Evolutionary conservation across 2,797 vertebrate species (phyloP).

Genomic region (Notolepis coatsorum): DNA sequence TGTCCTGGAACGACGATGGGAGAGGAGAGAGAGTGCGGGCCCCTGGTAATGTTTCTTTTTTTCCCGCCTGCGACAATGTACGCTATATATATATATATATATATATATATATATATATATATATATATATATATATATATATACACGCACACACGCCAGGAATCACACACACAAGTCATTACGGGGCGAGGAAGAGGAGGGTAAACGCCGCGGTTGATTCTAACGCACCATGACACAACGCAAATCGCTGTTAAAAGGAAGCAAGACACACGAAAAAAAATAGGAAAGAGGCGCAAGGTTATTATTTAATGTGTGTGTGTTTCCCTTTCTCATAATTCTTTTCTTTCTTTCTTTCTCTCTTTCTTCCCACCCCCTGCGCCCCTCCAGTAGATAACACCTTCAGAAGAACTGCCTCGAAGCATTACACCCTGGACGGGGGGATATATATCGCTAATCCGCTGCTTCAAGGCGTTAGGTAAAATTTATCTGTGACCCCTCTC

Average conservation of each 20-base stretch:
- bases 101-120: too few species aligned
- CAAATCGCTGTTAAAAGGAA: conserved; percentile 80
- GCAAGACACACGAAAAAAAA: conserved; percentile 39
- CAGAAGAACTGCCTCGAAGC: conserved; percentile 83
- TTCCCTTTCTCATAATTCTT: conserved; percentile 28
- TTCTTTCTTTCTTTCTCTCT: conserved; percentile 20
- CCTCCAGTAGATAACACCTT: conserved; percentile 84
- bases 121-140: too few species aligned
- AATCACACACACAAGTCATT: conserved; percentile 69
- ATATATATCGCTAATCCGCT: conserved; percentile 84
- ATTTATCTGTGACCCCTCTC: conserved; percentile 86
- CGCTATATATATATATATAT: too few species aligned
- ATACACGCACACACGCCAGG: conserved; percentile 69
- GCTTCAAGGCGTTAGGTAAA: conserved; percentile 85
- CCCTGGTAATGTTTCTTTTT: conserved; percentile 78
- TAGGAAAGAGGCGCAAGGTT: conserved; percentile 69
- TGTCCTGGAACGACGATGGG: conserved; percentile 75
- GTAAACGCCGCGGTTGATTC: conserved; percentile 68
- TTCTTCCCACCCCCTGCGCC: conserved; percentile 32
- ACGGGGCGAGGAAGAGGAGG: too few species aligned
- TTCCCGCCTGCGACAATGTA: too few species aligned
- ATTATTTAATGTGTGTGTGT: conserved; percentile 82
- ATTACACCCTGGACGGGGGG: conserved; percentile 85
- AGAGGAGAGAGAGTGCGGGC: too few species aligned
- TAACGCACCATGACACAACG: conserved; percentile 87